A percentile compares a stretch with the other conserved stretches of the same genome.
Evolutionary conservation across 2,797 vertebrate genomes (phyloP).

Genomic region (Acanthiza pusilla): DNA sequence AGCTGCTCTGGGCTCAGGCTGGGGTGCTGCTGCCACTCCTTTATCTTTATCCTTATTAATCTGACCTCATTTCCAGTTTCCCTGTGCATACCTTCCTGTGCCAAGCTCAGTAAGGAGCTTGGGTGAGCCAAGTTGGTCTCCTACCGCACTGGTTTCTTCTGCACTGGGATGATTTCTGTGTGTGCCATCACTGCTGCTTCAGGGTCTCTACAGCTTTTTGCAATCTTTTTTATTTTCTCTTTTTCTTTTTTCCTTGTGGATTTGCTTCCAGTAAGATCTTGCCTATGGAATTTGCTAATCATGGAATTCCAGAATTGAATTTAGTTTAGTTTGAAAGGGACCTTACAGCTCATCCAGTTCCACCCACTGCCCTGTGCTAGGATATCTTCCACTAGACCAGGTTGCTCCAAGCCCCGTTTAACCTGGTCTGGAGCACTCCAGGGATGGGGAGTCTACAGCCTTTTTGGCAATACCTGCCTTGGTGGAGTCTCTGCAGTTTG

Average conservation of each 20-base stretch:
- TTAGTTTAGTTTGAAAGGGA: not conserved
- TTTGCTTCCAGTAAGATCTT: not conserved
- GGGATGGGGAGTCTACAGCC: not conserved
- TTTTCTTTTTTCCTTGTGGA: not conserved
- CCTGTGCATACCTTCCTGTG: not conserved
- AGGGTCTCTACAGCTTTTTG: not conserved
- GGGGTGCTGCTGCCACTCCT: not conserved
- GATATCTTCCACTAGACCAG: too few species aligned
- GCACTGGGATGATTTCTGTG: not conserved
- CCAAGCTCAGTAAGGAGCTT: not conserved
- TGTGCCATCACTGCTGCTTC: not conserved
- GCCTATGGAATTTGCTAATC: not conserved
- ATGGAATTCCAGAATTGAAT: not conserved
- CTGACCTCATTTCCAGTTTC: not conserved
- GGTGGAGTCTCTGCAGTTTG: not conserved
- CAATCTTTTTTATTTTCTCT: not conserved
- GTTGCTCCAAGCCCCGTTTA: fast-evolving
- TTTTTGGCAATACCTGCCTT: not conserved
- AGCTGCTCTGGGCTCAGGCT: not conserved
- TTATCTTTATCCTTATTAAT: not conserved
- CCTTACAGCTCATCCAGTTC: not conserved
- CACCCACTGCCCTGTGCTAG: not conserved
- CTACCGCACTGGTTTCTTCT: not conserved
- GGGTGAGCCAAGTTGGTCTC: not conserved
- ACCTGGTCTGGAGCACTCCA: not conserved